Percentiles rank a stretch among this genome's conserved stretches.
Evolutionary conservation across 1,140 invertebrate species (phyloP).

Genomic region (Drosophila micromelanica): DNA sequence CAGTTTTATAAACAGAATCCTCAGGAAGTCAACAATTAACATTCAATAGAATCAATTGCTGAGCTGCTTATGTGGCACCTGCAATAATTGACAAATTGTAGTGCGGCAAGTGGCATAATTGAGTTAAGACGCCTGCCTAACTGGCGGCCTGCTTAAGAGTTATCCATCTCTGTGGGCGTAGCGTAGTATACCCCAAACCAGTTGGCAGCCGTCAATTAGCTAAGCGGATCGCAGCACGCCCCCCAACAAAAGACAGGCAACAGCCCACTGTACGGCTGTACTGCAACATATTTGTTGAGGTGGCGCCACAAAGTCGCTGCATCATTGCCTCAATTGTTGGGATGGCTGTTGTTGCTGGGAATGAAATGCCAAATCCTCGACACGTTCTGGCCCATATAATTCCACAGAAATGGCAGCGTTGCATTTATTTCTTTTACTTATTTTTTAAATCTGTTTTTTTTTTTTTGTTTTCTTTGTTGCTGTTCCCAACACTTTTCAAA

Average conservation of each 20-base stretch:
- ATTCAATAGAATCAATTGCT: slow-evolving; percentile 27
- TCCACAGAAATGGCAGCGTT: slow-evolving; percentile 43
- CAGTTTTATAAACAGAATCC: no score
- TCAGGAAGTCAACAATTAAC: slow-evolving; percentile 17
- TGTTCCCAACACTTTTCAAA: slow-evolving; percentile 44
- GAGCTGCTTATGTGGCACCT: slow-evolving; percentile 12
- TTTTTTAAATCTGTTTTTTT: slow-evolving; percentile 5
- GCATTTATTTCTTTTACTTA: slow-evolving; percentile 25
- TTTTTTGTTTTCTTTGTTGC: slow-evolving; percentile 21
- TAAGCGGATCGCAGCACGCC: slow-evolving; percentile 67
- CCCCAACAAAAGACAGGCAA: slow-evolving; percentile 16
- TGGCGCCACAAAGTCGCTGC: slow-evolving; percentile 72
- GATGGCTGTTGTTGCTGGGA: slow-evolving; percentile 20
- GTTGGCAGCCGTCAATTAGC: slow-evolving; percentile 77
- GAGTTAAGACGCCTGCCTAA: slow-evolving; percentile 41
- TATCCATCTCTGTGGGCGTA: slow-evolving; percentile 49
- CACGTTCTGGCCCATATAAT: slow-evolving; percentile 73
- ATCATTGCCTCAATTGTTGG: slow-evolving; percentile 53
- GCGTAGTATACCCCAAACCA: slow-evolving; percentile 39
- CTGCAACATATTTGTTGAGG: slow-evolving; percentile 46
- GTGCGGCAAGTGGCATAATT: slow-evolving; percentile 76
- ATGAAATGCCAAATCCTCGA: slow-evolving; percentile 73
- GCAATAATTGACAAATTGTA: slow-evolving; percentile 75
- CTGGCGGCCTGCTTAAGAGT: slow-evolving; percentile 18
- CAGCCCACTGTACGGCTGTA: slow-evolving; percentile 23